A percentile compares a stretch with the other conserved stretches of the same genome.
phyloP scores from a whole-genome alignment of 2,888 invertebrate species.

The Metellina segmentata region DNA sequence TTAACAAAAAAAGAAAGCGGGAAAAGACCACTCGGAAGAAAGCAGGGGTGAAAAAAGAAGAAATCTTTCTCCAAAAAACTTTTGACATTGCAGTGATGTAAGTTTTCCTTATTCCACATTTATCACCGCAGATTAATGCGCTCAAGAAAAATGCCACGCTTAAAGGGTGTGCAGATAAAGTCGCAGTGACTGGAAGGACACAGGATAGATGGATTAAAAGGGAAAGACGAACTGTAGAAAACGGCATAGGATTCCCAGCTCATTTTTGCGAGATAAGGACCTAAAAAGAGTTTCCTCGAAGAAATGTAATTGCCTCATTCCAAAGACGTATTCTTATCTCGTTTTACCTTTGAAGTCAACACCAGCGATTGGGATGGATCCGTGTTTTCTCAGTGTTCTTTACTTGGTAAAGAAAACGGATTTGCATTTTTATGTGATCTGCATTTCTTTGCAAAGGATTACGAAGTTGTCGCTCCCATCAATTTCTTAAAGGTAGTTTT shows the following conservation, averaged over 20 bases:
- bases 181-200: slow-evolving; percentile 1
- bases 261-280: neutral
- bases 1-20: neutral
- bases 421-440: slow-evolving; percentile 16
- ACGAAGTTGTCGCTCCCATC: neutral
- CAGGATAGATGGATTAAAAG: slow-evolving; percentile 4
- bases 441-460: neutral
- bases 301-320: slow-evolving; percentile 21
- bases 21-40: neutral
- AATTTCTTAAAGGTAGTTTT: neutral
- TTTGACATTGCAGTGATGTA: slow-evolving; percentile 28
- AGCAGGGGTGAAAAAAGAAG: slow-evolving; percentile 4
- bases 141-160: slow-evolving; percentile 13
- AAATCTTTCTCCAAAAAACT: slow-evolving; percentile 17
- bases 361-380: neutral
- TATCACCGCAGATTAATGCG: slow-evolving; percentile 53
- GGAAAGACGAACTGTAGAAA: slow-evolving; percentile 9
- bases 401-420: neutral
- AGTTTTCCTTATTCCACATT: slow-evolving; percentile 47
- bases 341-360: neutral
- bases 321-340: neutral
- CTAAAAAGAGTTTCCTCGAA: neutral
- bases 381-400: neutral
- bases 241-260: neutral
- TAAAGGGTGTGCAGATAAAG: slow-evolving; percentile 22